A percentile compares a stretch with the other conserved stretches of the same genome.
Conservation (phyloP, 1,140 invertebrate species). For the Drosophila rhopaloa region DNA sequence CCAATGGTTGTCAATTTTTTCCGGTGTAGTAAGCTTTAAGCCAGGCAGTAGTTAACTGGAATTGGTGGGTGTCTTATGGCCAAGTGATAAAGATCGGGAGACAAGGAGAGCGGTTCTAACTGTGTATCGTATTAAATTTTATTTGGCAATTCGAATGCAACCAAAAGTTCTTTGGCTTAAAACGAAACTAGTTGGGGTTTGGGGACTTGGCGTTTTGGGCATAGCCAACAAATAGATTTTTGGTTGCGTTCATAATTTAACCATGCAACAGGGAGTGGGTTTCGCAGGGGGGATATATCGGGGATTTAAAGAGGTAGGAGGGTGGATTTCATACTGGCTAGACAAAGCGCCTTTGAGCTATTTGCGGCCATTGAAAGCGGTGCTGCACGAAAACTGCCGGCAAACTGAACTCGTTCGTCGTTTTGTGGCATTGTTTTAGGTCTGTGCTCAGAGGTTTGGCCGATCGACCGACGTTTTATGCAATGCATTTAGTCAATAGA, state of each 20-base stretch:
- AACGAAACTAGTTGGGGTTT: slow-evolving; percentile 14
- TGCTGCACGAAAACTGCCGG: slow-evolving; percentile 37
- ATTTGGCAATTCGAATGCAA: slow-evolving; percentile 44
- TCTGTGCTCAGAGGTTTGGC: slow-evolving; percentile 49
- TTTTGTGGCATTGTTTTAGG: slow-evolving; percentile 60
- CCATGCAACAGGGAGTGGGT: slow-evolving; percentile 33
- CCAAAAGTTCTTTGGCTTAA: slow-evolving; percentile 34
- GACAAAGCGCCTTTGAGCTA: slow-evolving; percentile 67
- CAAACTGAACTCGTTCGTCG: slow-evolving; percentile 51
- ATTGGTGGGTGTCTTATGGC: slow-evolving; percentile 51
- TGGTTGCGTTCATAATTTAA: slow-evolving; percentile 57
- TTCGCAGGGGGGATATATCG: neutral
- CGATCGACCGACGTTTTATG: slow-evolving; percentile 42
- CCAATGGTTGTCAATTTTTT: neutral
- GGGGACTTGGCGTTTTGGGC: slow-evolving; percentile 34
- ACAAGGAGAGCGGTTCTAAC: slow-evolving; percentile 34
- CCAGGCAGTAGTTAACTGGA: slow-evolving; percentile 25
- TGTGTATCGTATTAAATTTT: slow-evolving; percentile 43
- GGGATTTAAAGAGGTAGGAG: neutral
- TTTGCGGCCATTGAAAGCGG: slow-evolving; percentile 51
- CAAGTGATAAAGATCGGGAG: slow-evolving; percentile 47
- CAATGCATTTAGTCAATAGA: slow-evolving; percentile 73
- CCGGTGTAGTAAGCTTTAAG: slow-evolving; percentile 9
- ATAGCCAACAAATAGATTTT: slow-evolving; percentile 40
- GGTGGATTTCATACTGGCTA: slow-evolving; percentile 46